These are phyloP conservation scores for Drosophila fuyamai DNA, from an alignment of 1,140 invertebrate species.

Conservation along the genomic window DNA sequence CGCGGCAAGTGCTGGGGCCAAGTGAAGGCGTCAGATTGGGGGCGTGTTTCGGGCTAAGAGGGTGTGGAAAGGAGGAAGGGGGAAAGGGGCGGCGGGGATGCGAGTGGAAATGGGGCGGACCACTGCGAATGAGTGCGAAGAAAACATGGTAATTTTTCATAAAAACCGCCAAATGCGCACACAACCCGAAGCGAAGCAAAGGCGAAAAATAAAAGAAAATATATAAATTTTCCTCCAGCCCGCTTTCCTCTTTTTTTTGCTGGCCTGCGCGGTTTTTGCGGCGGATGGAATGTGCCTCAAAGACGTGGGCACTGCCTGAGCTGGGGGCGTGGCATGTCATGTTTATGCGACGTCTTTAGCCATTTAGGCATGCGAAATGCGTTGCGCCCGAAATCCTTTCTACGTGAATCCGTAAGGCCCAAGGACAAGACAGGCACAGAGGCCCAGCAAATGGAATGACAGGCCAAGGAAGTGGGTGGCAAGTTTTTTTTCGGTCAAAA, in stretches of 20 bases:
- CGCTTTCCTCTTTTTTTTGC: constrained; percentile 32
- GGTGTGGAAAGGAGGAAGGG: background rate
- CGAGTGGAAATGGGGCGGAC: background rate
- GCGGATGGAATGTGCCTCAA: constrained; percentile 64
- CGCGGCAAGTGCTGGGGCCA: constrained; percentile 31
- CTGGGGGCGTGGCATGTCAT: constrained; percentile 67
- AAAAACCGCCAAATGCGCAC: constrained; percentile 82
- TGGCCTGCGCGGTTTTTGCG: constrained; percentile 47
- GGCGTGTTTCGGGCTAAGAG: constrained; percentile 28
- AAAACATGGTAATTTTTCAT: constrained; percentile 83
- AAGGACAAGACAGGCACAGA: constrained; percentile 45
- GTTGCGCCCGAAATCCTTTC: constrained; percentile 75
- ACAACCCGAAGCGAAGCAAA: constrained; percentile 68
- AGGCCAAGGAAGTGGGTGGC: constrained; percentile 28
- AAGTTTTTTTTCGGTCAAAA: background rate
- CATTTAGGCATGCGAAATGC: constrained; percentile 82
- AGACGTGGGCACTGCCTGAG: constrained; percentile 43
- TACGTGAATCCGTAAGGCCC: constrained; percentile 63
- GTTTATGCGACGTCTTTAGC: constrained; percentile 82
- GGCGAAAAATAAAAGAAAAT: constrained; percentile 57
- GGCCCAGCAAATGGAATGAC: no score
- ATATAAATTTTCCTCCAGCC: constrained; percentile 45
- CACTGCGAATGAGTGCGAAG: constrained; percentile 73
- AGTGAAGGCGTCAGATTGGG: constrained; percentile 39
- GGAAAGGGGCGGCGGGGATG: background rate